phyloP scores from a whole-genome alignment of 2,797 vertebrate genomes.

The Antrozous pallidus region DNA sequence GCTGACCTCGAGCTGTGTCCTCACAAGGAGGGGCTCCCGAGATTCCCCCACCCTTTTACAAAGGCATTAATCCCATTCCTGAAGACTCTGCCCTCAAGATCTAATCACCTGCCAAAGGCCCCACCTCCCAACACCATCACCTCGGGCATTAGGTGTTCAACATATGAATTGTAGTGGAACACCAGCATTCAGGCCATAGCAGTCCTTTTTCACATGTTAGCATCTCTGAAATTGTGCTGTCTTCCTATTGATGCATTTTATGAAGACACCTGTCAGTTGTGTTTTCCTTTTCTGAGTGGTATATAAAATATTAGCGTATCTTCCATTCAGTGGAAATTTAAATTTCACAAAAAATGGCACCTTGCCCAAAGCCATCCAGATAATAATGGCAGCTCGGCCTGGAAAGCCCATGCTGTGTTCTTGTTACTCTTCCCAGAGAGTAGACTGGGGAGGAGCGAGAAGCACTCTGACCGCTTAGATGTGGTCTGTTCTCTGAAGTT shows the following conservation, averaged over 20 bases:
- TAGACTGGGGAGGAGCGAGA: background rate
- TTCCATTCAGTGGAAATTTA: background rate
- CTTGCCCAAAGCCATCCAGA: background rate
- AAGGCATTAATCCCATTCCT: background rate
- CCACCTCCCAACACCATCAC: background rate
- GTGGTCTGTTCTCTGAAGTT: background rate
- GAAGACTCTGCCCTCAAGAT: background rate
- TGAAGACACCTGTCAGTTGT: constrained; percentile 22
- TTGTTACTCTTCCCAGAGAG: background rate
- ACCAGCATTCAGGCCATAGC: background rate
- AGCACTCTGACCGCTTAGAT: background rate
- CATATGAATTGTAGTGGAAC: background rate
- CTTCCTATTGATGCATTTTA: background rate
- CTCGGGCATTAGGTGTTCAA: background rate
- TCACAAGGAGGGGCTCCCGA: background rate
- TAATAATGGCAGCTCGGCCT: background rate
- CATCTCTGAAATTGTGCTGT: background rate
- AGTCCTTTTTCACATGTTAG: background rate
- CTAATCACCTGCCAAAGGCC: background rate
- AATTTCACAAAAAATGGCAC: background rate
- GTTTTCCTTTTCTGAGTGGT: constrained; percentile 48
- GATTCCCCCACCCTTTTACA: background rate
- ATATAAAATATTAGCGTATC: background rate
- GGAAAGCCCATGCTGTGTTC: background rate
- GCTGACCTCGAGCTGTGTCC: background rate